Evolutionary conservation across 2,113 vertebrate genomes (phyloP), one percentile per base, ranked within the genome.

Genomic region (Chiloscyllium plagiosum): DNA sequence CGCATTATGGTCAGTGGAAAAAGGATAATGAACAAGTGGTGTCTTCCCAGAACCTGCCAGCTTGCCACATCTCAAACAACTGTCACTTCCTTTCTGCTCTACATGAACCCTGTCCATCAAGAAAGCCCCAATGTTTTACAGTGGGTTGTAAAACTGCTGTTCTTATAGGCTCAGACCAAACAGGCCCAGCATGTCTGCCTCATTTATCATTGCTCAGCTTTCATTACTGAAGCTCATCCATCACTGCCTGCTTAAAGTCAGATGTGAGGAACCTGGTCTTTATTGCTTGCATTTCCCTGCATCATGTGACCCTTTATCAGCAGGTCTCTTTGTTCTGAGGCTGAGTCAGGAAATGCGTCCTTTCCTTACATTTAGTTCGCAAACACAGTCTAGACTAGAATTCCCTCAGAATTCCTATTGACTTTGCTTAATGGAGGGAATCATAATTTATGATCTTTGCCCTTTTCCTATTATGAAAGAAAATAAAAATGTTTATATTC

Each of bases 401-500:
- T 96, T 95, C 96, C 96, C 95, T 96, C 96, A 96, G 96, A 92
- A 96, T 97, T 96, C 96, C 97, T 96, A 96, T 97, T 97, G 96
- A 97, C 96, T 96, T 96, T 97, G 96, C 96, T 96, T 97, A 97
- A 97, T 96, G 96, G 96, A 97, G 96, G 96, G 96, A 96, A 96
- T 96, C 96, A 97, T 97, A 96, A 97, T 97, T 94, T 96, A 87
- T 96, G 95, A 65, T 96, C 96, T 96, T 97, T 97, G 96, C 96
- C 96, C 96, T 80, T 97, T 96, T 96, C 85, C 95, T 96, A 96
- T 96, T 97, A 96, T 96, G 96, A 96, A 96, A 96, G 96, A 80
- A 97, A 96, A 97, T 97, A 97, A 97, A 97, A 96, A 96, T 12
- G 96, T 96, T 97, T 96, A 96, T 96, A 96, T 96, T 96, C 96